phyloP scores from a whole-genome alignment of 2,888 invertebrate species.

The Ceriagrion tenellum region DNA sequence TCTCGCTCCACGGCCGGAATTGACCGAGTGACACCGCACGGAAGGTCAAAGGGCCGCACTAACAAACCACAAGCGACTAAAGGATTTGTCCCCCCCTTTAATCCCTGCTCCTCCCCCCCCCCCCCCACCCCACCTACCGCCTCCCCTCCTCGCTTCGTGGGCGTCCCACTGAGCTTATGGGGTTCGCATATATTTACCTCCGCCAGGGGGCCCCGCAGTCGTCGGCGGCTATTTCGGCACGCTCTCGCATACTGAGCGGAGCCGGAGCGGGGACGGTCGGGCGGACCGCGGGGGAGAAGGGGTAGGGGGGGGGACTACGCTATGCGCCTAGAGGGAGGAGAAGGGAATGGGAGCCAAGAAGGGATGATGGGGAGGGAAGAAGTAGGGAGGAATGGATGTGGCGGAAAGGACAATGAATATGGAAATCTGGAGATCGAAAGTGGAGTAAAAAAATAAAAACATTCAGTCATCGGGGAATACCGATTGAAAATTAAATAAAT shows the following conservation, averaged over 20 bases:
- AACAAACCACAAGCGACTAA: no score
- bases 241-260: neutral
- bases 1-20: no score
- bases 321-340: neutral
- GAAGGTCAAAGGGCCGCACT: no score
- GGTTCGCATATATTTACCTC: conserved; percentile 59
- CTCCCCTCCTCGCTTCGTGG: neutral
- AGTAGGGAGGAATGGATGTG: neutral
- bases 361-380: neutral
- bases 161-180: conserved; percentile 15
- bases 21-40: no score
- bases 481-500: no score
- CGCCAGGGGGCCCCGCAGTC: conserved; percentile 48
- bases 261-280: neutral
- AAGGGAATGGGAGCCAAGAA: conserved; percentile 31
- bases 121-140: neutral
- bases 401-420: neutral
- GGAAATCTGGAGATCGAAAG: neutral
- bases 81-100: neutral
- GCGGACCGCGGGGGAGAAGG: neutral
- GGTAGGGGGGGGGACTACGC: neutral
- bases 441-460: neutral
- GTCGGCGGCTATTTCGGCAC: conserved; percentile 44
- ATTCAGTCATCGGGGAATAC: neutral
- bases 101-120: no score